Base-by-base conservation (phyloP, 2,113 vertebrate genomes). In the Heterocephalus glaber region DNA sequence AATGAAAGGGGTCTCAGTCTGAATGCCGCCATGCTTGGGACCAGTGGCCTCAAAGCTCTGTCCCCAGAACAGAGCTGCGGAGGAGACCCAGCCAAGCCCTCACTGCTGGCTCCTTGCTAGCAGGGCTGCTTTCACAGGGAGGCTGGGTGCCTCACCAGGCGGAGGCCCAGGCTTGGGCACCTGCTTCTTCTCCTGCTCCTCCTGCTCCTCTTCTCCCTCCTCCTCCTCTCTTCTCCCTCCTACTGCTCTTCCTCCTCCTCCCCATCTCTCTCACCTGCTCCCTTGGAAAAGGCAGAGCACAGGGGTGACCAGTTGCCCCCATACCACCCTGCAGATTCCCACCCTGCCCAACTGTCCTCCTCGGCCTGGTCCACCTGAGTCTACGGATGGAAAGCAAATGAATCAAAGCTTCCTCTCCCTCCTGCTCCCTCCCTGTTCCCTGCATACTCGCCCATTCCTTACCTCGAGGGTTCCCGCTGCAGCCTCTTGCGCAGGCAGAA, bases 1-100 rank as follows among this genome's bases (percentile, higher is more conserved):
- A 76, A 96, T 80, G 0, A 38, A 92, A 94, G 90, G 61, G 4
- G 56, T 65, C 81, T 81, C 72, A 84, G 7, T 76, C 44, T 9
- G 92, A 89, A 60, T 0, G 0, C 68, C 54, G 86, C 86, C 41
- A 0, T 86, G 66, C 56, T 83, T 44, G 38, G 1, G 9, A 61
- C 52, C 60, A 14, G 44, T 19, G 68, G 72, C 79, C 56, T 90
- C 58, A 3, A 54, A 44, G 63, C 77, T 81, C 88, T 56, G 54
- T 95, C 88, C 89, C 35, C 93, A 89, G 61, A 35, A 0, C 44
- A 44, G 74, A 91, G 35, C 84, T 49, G 2, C 2, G 28, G 81
- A 30, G 28, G 81, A 30, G 79, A 72, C 89, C 33, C 17, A 0
- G 41, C 83, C 49, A n/a, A 54, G 0, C 44, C 26, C 19, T 1